Evolutionary conservation across 64 coral and sea anemone species (phyloP).

Genomic region (Montipora capricornis): DNA sequence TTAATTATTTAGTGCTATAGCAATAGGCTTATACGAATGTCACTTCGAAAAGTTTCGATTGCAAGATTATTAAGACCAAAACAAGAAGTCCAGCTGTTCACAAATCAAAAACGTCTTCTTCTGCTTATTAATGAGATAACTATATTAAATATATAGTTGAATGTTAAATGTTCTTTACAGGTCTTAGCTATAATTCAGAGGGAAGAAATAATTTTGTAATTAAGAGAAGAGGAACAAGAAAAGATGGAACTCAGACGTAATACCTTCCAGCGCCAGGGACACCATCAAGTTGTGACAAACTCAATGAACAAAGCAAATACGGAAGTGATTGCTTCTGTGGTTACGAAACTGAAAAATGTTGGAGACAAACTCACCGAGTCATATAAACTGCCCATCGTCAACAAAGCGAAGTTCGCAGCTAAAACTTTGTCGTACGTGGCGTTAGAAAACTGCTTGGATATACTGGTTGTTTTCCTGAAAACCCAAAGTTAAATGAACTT

Average conservation of each 20-base stretch:
- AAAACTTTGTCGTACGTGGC: not conserved
- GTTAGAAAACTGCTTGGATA: not conserved
- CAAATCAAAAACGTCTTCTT: no score
- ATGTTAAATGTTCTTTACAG: not conserved
- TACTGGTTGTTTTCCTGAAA: not conserved
- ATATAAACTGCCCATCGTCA: not conserved
- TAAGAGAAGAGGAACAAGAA: not conserved
- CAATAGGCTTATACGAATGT: no score
- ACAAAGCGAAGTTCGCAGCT: not conserved
- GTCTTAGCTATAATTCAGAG: not conserved
- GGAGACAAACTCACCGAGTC: slow-evolving; percentile 19
- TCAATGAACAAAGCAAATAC: not conserved
- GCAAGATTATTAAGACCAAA: no score
- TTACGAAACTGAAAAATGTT: not conserved
- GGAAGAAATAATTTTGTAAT: not conserved
- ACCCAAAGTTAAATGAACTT: not conserved
- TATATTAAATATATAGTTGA: no score
- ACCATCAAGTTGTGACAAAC: not conserved
- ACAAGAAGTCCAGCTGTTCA: no score
- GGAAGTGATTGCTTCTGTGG: not conserved
- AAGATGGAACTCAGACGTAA: not conserved
- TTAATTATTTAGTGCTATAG: no score
- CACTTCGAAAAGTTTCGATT: no score
- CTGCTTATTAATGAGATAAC: no score
- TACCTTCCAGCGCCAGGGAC: no score